Percentiles rank a stretch among this genome's conserved stretches.
phyloP scores from a whole-genome alignment of 2,888 invertebrate species.

The Trilocha varians region DNA sequence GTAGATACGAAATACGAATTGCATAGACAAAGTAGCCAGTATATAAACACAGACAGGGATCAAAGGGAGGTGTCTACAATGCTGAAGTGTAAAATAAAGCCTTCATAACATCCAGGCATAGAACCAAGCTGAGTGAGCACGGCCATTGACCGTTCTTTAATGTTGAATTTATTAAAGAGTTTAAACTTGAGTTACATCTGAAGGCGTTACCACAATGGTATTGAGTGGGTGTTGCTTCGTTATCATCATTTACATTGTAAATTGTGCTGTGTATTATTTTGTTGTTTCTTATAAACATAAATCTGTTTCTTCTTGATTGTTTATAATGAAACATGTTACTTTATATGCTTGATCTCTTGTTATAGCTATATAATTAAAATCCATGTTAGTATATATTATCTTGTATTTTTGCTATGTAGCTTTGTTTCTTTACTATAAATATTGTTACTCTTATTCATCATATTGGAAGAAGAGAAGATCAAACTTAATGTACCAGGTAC shows the following conservation, averaged over 20 bases:
- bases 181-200: background rate
- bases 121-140: conserved; percentile 20
- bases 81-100: conserved; percentile 38
- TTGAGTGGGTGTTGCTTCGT: background rate
- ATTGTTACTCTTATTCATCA: too few relatives aligned
- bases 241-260: background rate
- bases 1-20: background rate
- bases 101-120: conserved; percentile 17
- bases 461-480: too few relatives aligned
- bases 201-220: conserved; percentile 1
- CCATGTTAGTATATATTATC: too few relatives aligned
- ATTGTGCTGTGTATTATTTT: background rate
- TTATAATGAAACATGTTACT: too few relatives aligned
- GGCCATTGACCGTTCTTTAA: conserved; percentile 6
- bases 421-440: too few relatives aligned
- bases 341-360: too few relatives aligned
- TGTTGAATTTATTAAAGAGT: background rate
- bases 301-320: background rate
- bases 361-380: too few relatives aligned
- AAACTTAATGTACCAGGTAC: too few relatives aligned
- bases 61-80: conserved; percentile 37
- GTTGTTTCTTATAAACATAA: background rate
- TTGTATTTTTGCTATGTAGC: too few relatives aligned
- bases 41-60: conserved; percentile 33
- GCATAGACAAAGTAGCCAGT: conserved; percentile 12